Evolutionary conservation across 2,888 invertebrate species (phyloP).

Genomic region (Eledona agricola): DNA sequence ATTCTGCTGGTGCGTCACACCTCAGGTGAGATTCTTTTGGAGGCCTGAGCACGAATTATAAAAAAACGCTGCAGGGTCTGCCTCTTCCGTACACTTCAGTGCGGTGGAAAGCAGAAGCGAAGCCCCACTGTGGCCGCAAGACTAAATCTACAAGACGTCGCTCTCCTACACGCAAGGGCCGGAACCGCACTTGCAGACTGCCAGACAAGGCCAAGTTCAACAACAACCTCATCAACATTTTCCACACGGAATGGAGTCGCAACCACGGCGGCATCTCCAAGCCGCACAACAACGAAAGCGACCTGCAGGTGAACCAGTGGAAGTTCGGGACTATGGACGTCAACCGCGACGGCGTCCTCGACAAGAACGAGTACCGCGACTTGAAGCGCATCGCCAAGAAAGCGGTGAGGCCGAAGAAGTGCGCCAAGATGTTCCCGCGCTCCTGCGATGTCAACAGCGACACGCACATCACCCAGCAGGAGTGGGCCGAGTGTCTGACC

Average conservation of each 20-base stretch:
- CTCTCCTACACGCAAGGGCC: constrained; percentile 67
- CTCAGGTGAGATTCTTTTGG: constrained; percentile 47
- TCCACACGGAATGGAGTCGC: constrained; percentile 76
- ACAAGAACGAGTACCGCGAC: constrained; percentile 82
- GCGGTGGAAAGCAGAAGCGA: constrained; percentile 66
- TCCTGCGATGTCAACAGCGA: constrained; percentile 88
- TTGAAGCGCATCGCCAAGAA: constrained; percentile 76
- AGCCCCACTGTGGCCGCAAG: constrained; percentile 72
- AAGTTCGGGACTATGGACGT: constrained; percentile 87
- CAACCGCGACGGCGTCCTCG: constrained; percentile 79
- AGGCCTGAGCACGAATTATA: background rate
- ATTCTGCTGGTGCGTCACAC: constrained; percentile 75
- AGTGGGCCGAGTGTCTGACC: constrained; percentile 89
- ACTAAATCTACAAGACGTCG: constrained; percentile 63
- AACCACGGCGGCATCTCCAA: constrained; percentile 54
- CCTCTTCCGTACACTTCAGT: constrained; percentile 84
- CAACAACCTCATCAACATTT: constrained; percentile 83
- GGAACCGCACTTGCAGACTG: constrained; percentile 69
- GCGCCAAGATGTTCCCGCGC: constrained; percentile 87
- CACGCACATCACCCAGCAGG: constrained; percentile 77
- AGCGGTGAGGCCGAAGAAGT: constrained; percentile 87
- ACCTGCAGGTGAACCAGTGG: constrained; percentile 80
- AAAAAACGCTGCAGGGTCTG: constrained; percentile 68
- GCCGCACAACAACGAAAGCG: constrained; percentile 55
- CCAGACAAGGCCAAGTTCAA: constrained; percentile 83